These are phyloP conservation scores for Albula goreensis DNA, from an alignment of 2,113 vertebrate genomes.

Conservation along the genomic window DNA sequence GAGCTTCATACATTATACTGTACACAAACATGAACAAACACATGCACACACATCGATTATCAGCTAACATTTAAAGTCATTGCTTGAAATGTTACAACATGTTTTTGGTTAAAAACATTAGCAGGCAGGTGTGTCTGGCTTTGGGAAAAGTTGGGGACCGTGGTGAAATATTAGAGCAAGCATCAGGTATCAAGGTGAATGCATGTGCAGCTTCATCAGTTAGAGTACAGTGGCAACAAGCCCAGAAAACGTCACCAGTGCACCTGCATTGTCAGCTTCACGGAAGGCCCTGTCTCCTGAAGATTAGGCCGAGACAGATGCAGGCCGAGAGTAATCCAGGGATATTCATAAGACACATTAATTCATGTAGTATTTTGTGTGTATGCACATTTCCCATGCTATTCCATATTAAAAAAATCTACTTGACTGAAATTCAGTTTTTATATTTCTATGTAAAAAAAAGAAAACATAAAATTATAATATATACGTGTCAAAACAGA, in stretches of 20 bases:
- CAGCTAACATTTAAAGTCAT: neutral
- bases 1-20: neutral
- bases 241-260: constrained; percentile 23
- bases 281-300: neutral
- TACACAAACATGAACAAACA: neutral
- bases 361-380: neutral
- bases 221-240: neutral
- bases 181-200: constrained; percentile 2
- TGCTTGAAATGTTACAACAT: neutral
- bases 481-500: neutral
- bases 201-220: neutral
- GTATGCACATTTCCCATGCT: constrained; percentile 8
- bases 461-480: neutral
- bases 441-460: neutral
- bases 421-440: neutral
- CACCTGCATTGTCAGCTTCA: neutral
- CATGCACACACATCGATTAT: neutral
- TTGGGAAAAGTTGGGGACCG: neutral
- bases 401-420: neutral
- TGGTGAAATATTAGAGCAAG: neutral
- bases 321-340: neutral
- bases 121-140: no score
- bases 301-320: neutral
- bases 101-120: neutral
- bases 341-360: constrained; percentile 6